A percentile compares a stretch with the other conserved stretches of the same genome.
Evolutionary conservation across 2,797 vertebrate genomes (phyloP).

Genomic region (Muscicapa comitata): DNA sequence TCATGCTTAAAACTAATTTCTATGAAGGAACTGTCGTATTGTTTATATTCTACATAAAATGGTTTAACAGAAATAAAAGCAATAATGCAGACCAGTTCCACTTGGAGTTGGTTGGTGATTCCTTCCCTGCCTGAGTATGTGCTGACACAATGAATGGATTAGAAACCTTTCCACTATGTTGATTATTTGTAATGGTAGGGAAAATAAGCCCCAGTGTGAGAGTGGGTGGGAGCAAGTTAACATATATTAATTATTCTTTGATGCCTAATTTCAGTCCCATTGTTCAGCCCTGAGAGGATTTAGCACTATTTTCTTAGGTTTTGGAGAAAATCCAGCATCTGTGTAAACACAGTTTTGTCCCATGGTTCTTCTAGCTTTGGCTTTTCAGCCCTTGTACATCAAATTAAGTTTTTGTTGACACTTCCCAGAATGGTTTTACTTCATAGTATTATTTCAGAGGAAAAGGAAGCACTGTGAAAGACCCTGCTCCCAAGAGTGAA

Average conservation of each 20-base stretch:
- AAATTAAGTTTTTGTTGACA: conserved; percentile 25
- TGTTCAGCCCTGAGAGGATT: conserved; percentile 7
- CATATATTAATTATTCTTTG: not conserved
- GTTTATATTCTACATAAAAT: not conserved
- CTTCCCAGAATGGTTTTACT: conserved; percentile 22
- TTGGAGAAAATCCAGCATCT: conserved; percentile 42
- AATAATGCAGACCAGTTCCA: not conserved
- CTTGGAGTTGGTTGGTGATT: not conserved
- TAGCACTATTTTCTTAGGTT: not conserved
- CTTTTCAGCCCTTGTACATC: not conserved
- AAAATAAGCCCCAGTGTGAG: not conserved
- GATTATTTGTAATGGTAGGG: not conserved
- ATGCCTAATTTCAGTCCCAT: not conserved
- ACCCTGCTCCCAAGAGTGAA: not conserved
- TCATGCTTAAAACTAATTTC: not conserved
- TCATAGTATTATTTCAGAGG: conserved; percentile 32
- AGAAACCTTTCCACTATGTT: not conserved
- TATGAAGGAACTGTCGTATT: not conserved
- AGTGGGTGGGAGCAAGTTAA: not conserved
- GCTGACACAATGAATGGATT: not conserved
- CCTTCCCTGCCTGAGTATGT: not conserved
- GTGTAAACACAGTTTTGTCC: conserved; percentile 9
- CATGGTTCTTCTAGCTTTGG: conserved; percentile 16
- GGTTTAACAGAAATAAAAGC: not conserved
- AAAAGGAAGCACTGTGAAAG: conserved; percentile 24